phyloP scores from a whole-genome alignment of 2,113 vertebrate species.

The zebrafish (Danio rerio) region DNA sequence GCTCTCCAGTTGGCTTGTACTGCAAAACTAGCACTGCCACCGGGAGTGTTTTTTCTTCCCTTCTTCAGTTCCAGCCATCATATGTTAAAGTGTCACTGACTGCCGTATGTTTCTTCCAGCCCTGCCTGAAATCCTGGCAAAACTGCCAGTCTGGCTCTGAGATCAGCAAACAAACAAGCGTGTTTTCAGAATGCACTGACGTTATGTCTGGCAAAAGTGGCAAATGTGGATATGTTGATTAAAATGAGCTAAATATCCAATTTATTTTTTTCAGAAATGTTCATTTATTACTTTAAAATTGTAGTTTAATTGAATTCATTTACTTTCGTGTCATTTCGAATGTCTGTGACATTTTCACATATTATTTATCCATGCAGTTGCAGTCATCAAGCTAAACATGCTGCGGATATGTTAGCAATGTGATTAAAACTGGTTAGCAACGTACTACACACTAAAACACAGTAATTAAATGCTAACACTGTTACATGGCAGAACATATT shows the following conservation, averaged over 20 bases:
- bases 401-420: neutral
- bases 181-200: slow-evolving; percentile 37
- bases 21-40: neutral
- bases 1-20: slow-evolving; percentile 34
- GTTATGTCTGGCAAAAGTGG: slow-evolving; percentile 10
- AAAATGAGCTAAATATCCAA: neutral
- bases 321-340: neutral
- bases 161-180: slow-evolving; percentile 37
- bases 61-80: slow-evolving; percentile 34
- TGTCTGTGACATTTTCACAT: neutral
- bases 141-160: slow-evolving; percentile 18
- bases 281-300: neutral
- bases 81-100: slow-evolving; percentile 33
- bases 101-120: slow-evolving; percentile 34
- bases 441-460: neutral
- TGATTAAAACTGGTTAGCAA: neutral
- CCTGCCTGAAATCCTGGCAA: slow-evolving; percentile 25
- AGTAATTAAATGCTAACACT: no score
- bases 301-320: neutral
- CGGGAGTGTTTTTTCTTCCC: neutral
- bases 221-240: neutral
- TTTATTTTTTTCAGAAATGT: neutral
- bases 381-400: neutral
- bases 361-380: neutral
- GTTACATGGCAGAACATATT: no score